Evolutionary conservation across 2,797 vertebrate genomes (phyloP), one percentile per base, ranked within the genome.

Genomic region (Acanthiza pusilla): DNA sequence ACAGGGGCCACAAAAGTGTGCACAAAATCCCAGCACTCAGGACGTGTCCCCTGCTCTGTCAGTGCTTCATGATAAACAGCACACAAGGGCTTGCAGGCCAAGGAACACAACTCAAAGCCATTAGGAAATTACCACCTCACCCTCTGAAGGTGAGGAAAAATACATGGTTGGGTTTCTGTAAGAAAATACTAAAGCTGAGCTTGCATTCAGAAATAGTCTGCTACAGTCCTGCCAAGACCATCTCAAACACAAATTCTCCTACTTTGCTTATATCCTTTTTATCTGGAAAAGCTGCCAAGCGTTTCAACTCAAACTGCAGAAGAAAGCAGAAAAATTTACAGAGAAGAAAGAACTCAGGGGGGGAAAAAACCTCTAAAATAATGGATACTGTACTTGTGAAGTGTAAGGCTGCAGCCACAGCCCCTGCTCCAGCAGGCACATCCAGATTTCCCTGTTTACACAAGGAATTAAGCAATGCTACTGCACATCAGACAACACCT

Each of bases 151-250:
- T 5, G 34, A 85, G 11, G 12, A 73, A 61, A 60, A 58, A 34
- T 0, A 18, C 6, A 5, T 0, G 2, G 43, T 4, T 48, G 27
- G 13, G 4, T 4, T 32, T 32, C 30, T 43, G 12, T 40, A 58
- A 63, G 40, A 9, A 48, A 47, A 36, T 1, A 9, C 9, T 22
- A 14, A 22, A 2, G 1, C 43, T 42, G 76, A 80, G n/a, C 23
- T 17, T 16, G 18, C 42, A n/a, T 2, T 22, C 40, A 73, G 62
- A 65, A 78, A n/a, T 6, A 25, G n/a, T 18, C 47, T n/a, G n/a
- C n/a, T n/a, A n/a, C n/a, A n/a, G n/a, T n/a, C n/a, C n/a, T n/a
- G n/a, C n/a, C n/a, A n/a, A n/a, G n/a, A n/a, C n/a, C n/a, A n/a
- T 14, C 40, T 29, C 5, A 36, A 48, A 30, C 48, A 68, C 77